phyloP scores from a whole-genome alignment of 2,113 vertebrate genomes.

The Chloebia gouldiae region DNA sequence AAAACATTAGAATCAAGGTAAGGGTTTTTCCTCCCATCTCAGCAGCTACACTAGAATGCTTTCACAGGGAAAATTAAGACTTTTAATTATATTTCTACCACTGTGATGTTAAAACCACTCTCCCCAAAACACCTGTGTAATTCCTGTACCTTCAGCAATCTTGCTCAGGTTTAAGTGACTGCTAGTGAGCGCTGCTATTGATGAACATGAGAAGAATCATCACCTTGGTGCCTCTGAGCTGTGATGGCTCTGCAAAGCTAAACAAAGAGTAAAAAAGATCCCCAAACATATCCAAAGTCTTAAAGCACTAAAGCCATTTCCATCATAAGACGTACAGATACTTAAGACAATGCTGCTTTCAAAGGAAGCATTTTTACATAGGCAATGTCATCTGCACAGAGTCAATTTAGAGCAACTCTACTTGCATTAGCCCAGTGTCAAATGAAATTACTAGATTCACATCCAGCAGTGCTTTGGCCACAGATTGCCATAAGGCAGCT shows the following conservation, averaged over 20 bases:
- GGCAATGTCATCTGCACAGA: background rate
- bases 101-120: background rate
- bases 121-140: background rate
- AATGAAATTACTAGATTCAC: background rate
- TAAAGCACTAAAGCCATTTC: background rate
- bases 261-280: conserved; percentile 12
- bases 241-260: conserved; percentile 35
- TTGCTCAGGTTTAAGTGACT: conserved; percentile 35
- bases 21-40: background rate
- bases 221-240: background rate
- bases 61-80: background rate
- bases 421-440: background rate
- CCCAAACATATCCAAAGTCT: conserved; percentile 1
- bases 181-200: background rate
- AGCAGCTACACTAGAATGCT: background rate
- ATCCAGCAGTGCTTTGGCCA: background rate
- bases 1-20: background rate
- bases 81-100: background rate
- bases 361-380: background rate
- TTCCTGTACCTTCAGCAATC: conserved; percentile 19
- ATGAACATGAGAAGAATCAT: conserved; percentile 10
- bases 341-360: background rate
- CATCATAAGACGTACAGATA: background rate
- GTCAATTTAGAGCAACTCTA: background rate
- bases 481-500: background rate